These are phyloP conservation scores for Hipparchia sbordonii DNA, from an alignment of 2,888 invertebrate species.

Conservation along the genomic window DNA sequence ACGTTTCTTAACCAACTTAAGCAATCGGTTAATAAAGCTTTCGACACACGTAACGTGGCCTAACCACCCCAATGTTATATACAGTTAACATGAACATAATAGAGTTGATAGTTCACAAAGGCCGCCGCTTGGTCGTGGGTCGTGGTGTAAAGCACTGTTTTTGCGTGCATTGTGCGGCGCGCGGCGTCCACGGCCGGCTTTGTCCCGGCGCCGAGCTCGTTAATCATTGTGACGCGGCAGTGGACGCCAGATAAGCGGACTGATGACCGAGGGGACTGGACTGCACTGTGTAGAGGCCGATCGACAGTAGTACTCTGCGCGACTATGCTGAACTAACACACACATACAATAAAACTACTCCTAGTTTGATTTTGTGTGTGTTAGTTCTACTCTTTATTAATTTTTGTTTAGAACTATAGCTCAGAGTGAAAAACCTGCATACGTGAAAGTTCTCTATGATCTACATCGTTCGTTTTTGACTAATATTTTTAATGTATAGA, in stretches of 20 bases:
- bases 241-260: conserved; percentile 43
- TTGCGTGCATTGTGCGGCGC: conserved; percentile 39
- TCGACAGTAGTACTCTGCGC: not conserved
- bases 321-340: too few relatives aligned
- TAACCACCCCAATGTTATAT: too few relatives aligned
- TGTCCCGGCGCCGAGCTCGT: conserved; percentile 41
- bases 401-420: too few relatives aligned
- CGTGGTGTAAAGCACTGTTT: conserved; percentile 38
- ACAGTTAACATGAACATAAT: conserved; percentile 17
- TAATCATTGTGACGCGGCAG: conserved; percentile 45
- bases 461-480: too few relatives aligned
- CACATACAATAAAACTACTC: not conserved
- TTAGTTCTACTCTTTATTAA: too few relatives aligned
- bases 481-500: too few relatives aligned
- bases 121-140: conserved; percentile 35
- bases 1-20: too few relatives aligned
- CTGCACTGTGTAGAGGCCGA: not conserved
- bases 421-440: too few relatives aligned
- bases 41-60: too few relatives aligned
- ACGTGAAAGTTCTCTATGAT: too few relatives aligned
- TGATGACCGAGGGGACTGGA: conserved; percentile 37
- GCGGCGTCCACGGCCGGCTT: conserved; percentile 39
- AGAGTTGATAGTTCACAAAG: conserved; percentile 38
- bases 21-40: too few relatives aligned
- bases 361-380: not conserved